Evolutionary conservation across 2,113 vertebrate species (phyloP).

Genomic region (Australoheros scitulus): DNA sequence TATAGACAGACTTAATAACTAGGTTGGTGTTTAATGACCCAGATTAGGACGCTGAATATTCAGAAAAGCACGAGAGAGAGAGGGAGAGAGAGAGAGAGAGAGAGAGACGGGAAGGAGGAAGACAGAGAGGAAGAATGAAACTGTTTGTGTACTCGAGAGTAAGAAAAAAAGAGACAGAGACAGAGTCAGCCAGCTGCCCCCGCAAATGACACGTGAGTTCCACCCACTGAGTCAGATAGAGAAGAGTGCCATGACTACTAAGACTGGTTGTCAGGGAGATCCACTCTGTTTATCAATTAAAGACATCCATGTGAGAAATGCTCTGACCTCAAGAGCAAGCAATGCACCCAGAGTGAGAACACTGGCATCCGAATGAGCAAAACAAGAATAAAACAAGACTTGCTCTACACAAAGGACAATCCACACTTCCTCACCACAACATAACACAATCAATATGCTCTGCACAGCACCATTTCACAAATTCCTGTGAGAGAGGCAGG

Average conservation of each 20-base stretch:
- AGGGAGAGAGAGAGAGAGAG: background rate
- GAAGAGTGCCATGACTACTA: slow-evolving; percentile 62
- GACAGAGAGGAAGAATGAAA: slow-evolving; percentile 20
- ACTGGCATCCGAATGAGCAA: slow-evolving; percentile 18
- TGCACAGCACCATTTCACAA: background rate
- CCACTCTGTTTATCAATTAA: slow-evolving; percentile 62
- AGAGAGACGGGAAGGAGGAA: background rate
- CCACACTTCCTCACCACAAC: slow-evolving; percentile 1
- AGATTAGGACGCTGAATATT: slow-evolving; percentile 37
- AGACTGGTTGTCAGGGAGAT: slow-evolving; percentile 72
- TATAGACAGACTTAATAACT: slow-evolving; percentile 49
- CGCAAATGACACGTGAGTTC: slow-evolving; percentile 62
- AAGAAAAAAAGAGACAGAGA: slow-evolving; percentile 44
- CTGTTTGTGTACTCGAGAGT: slow-evolving; percentile 21
- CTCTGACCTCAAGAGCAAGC: slow-evolving; percentile 53
- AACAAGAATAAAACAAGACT: slow-evolving; percentile 42
- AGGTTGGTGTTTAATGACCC: slow-evolving; percentile 44
- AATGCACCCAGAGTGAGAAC: slow-evolving; percentile 31
- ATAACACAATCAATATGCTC: slow-evolving; percentile 22
- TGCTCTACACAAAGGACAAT: slow-evolving; percentile 20
- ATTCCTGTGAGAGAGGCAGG: background rate
- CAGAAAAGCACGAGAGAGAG: slow-evolving; percentile 1
- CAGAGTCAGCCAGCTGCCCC: slow-evolving; percentile 52
- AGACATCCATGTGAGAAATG: slow-evolving; percentile 58
- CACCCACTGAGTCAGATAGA: slow-evolving; percentile 65